Evolutionary conservation across 2,113 vertebrate species (phyloP), one percentile per base, ranked within the genome.

Genomic region (Martes martes): DNA sequence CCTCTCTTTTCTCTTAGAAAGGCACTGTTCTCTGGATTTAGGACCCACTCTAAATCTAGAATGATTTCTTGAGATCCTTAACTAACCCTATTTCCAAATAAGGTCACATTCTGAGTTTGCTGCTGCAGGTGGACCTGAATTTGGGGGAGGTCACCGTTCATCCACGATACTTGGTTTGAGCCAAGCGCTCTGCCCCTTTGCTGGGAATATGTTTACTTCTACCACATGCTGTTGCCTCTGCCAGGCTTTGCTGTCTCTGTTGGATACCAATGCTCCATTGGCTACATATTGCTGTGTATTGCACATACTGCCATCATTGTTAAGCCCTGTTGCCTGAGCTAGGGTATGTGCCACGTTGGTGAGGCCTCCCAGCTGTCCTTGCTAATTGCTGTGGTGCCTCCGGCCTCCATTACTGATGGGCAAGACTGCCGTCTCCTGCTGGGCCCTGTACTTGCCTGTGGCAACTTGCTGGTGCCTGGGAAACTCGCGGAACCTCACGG

Each of bases 21-120:
- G 55, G 55, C 13, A 50, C 13, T 5, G n/a, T 19, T 89, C 24
- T 3, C 11, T 92, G 21, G 36, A 39, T 95, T 76, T 71, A 92
- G 80, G 74, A n/a, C 11, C 24, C 21, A 39, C 23, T 26, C 1
- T 67, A 67, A 57, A 80, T 91, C 11, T 79, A 69, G 42, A 52
- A 50, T 78, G 50, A 79, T 93, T 96, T 97, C 65, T 79, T 11
- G 11, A 93, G 42, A 61, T 33, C 13, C 9, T 36, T 85, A 81
- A n/a, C 57, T 79, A 71, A 73, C 23, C 3, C 59, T 21, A 26
- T 69, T 81, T 76, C 23, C 36, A 94, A 84, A 24, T 89, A n/a
- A 92, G 83, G 10, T 84, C 71, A 42, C 7, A 2, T 81, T 83
- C 24, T 73, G 85, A 85, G 42, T 2, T 90, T 94, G 57, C 15